Conservation (phyloP, 2,888 invertebrate genomes). For the Nemapogon koenigi region DNA sequence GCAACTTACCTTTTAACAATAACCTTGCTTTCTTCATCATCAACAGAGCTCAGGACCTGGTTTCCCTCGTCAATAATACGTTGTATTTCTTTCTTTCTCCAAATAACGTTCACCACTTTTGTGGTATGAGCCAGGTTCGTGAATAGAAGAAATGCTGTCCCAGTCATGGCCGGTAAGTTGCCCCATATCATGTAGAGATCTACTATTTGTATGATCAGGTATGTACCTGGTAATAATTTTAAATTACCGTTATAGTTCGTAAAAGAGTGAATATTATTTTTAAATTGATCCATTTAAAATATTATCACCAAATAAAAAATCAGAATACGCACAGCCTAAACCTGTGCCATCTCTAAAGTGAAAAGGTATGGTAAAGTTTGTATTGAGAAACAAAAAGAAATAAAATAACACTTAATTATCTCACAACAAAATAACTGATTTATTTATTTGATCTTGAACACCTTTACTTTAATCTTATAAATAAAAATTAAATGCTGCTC, state of each 20-base stretch:
- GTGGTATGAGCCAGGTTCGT: conserved; percentile 47
- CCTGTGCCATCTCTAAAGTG: too few relatives aligned
- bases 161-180: conserved; percentile 48
- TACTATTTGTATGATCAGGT: conserved; percentile 47
- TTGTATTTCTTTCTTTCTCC: conserved; percentile 26
- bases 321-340: too few relatives aligned
- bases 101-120: conserved; percentile 40
- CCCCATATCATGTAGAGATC: conserved; percentile 55
- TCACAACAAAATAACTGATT: too few relatives aligned
- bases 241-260: too few relatives aligned
- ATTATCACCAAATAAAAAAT: not conserved
- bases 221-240: conserved; percentile 32
- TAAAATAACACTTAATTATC: too few relatives aligned
- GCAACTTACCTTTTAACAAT: conserved; percentile 35
- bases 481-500: too few relatives aligned
- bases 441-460: too few relatives aligned
- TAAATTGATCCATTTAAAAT: not conserved
- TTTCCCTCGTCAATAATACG: conserved; percentile 30
- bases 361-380: too few relatives aligned
- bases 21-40: conserved; percentile 22
- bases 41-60: conserved; percentile 22
- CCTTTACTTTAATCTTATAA: too few relatives aligned
- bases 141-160: conserved; percentile 45
- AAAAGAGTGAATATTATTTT: too few relatives aligned
- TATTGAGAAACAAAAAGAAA: too few relatives aligned